Evolutionary conservation across 2,113 vertebrate species (phyloP), one percentile per base, ranked within the genome.

Genomic region (Butorides virescens): DNA sequence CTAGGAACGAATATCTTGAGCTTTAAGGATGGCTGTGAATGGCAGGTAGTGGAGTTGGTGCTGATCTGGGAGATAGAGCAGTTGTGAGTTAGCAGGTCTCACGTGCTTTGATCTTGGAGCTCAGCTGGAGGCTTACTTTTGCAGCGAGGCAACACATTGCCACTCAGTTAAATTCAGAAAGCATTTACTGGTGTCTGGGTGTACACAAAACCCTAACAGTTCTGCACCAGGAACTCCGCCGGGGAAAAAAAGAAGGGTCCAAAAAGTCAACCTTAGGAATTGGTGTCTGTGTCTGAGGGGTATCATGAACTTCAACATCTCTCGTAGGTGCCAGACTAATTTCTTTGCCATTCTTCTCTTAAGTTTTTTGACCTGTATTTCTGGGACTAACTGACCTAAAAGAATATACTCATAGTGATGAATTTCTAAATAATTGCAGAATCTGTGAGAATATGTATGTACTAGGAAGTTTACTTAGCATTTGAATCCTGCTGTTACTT

Each of bases 331-430:
- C 42, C 50, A 75, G 36, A 36, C 34, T 46, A 18, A 1, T 2
- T 66, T 79, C 0, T 0, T 7, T n/a, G 44, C n/a, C 13, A 21
- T 74, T 70, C 39, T 59, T 15, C 23, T 71, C 11, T 21, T 6
- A 19, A 39, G 13, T 47, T 46, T 55, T 58, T 19, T 42, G 72
- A 47, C 44, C 10, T 62, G 22, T 18, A 44, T 80, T 84, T 90
- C 68, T 84, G 37, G 30, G 52, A 63, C 42, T 77, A 70, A 77
- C 11, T 79, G 46, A 62, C 34, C 11, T 71, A 18, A 83, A 74
- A 72, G 46, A 67, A 39, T 77, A 53, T 80, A 47, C 16, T 7
- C 20, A 7, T 67, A 63, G n/a, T 68, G 68, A 20, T 68, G 27
- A 73, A 73, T 88, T 87, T 83, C 44, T 25, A 77, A 39, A 46